Evolutionary conservation across 2,888 invertebrate genomes (phyloP), one percentile per base, ranked within the genome.

Genomic region (Xylota sylvarum): DNA sequence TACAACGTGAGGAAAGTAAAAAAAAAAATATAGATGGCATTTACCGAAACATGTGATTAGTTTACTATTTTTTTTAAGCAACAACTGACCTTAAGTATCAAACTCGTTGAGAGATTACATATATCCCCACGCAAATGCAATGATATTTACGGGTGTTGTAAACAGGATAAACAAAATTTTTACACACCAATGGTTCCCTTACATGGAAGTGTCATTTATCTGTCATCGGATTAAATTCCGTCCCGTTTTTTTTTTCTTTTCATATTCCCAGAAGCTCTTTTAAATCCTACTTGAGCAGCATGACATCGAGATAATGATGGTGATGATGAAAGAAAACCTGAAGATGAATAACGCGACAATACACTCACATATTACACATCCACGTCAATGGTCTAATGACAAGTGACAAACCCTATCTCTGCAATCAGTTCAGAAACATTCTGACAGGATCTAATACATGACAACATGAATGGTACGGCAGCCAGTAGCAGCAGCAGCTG

Each of bases 361-460:
- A 46, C 50, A 52, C 43, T 62, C 46, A 52, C 43, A 55, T 43
- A 74, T 55, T 30, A 50, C 64, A 55, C 46, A 73, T 60, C 32
- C 35, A 77, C 35, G 60, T 78, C 67, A 72, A 56, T 77, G 35
- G 52, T 48, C 17, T 78, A 48, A 73, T 55, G 65, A 77, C 70
- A 73, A 78, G 78, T 83, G 78, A 83, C 78, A 84, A 67, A 74
- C 72, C 27, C 60, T 78, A 73, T 83, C 78, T 67, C 55, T 37
- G 48, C 83, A 84, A 79, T 84, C 83, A 73, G 56, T 69, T 78
- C 60, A 32, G 32, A 48, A 46, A 58, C 64, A n/a, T 40, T 62
- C 48, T 55, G 72, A 79, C 64, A 65, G 65, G 58, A 65, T 50
- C 37, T 35, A 40, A 50, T 19, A 62, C 64, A 74, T 74, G 55